Base-by-base conservation (phyloP, 2,113 vertebrate genomes). In the Micronisus gabar region DNA sequence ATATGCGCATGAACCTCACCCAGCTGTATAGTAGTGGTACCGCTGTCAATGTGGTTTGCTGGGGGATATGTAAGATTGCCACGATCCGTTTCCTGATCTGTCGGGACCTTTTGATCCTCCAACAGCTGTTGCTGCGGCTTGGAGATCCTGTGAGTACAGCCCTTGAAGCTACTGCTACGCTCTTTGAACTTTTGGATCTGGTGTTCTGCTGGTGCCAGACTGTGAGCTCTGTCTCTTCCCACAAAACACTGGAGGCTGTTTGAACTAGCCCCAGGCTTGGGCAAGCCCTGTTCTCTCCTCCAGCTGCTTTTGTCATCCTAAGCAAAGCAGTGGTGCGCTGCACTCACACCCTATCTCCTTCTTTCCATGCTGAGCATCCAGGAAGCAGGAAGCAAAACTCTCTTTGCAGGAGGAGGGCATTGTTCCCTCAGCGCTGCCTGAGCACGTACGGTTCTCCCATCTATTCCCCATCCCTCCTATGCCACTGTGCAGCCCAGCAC, bases 81-180 rank as follows among this genome's bases (percentile, higher is more conserved):
- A 97, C 97, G 41, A 98, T 98, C 32, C 98, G 99, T 16, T 99
- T 98, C 34, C 97, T 98, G 21, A 98, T 99, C 96, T 99, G 99
- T 84, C 95, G 99, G 84, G 99, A 99, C 97, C 98, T 99, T 82
- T 96, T 99, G 72, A 98, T 99, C 92, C 98, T 99, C 72, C 99
- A 99, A 89, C 99, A 99, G 80, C 98, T 99, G 1, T 96, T 99
- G 88, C 97, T 99, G 87, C 98, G 98, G 30, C 98, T 99, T 0
- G 98, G 99, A 48, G 99, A 99, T 91, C 98, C 98, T 3, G 99
- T 99, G 96, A 99, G 99, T 98, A 66, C 59, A 22, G 56, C 45
- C 48, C 40, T 73, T 0, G 13, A 29, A 81, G 56, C 66, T 61
- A 7, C 21, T 5, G 58, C 72, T 6, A 0, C 0, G 3, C 26